Conservation (phyloP, 1,140 invertebrate species). For the Drosophila tropicalis region DNA sequence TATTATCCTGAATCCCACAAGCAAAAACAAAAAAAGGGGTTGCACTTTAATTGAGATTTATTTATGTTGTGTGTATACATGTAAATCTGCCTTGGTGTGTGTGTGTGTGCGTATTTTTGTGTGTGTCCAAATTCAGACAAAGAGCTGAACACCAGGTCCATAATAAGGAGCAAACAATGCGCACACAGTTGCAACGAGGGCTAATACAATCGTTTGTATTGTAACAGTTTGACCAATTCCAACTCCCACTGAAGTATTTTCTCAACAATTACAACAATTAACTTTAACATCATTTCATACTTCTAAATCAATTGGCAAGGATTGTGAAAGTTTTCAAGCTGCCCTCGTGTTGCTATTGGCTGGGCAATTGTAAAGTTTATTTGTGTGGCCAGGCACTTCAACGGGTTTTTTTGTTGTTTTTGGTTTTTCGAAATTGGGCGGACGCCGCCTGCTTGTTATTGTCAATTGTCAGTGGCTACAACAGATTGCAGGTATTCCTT, state of each 20-base stretch:
- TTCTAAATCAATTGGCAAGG: no score
- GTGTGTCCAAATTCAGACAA: slow-evolving; percentile 51
- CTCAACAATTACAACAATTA: no score
- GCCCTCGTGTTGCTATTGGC: neutral
- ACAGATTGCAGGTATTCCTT: slow-evolving; percentile 47
- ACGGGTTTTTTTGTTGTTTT: slow-evolving; percentile 37
- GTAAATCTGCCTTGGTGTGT: neutral
- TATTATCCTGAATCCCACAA: slow-evolving; percentile 45
- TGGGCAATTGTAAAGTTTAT: slow-evolving; percentile 70
- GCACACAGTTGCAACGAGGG: slow-evolving; percentile 12
- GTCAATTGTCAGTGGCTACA: slow-evolving; percentile 69
- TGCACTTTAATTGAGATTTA: slow-evolving; percentile 80
- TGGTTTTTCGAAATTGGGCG: slow-evolving; percentile 72
- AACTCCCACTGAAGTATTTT: no score
- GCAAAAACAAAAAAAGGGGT: slow-evolving; percentile 52
- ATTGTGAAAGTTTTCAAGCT: neutral
- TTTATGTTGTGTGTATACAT: slow-evolving; percentile 43
- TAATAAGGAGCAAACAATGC: slow-evolving; percentile 74
- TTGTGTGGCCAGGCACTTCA: slow-evolving; percentile 58
- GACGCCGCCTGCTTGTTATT: slow-evolving; percentile 72
- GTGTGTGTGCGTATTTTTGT: neutral
- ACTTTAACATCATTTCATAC: no score
- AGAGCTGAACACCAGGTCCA: slow-evolving; percentile 46
- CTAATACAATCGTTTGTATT: neutral
- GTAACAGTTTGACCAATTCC: no score